phyloP scores from a whole-genome alignment of 2,797 vertebrate species.

The Serranus cabrilla region DNA sequence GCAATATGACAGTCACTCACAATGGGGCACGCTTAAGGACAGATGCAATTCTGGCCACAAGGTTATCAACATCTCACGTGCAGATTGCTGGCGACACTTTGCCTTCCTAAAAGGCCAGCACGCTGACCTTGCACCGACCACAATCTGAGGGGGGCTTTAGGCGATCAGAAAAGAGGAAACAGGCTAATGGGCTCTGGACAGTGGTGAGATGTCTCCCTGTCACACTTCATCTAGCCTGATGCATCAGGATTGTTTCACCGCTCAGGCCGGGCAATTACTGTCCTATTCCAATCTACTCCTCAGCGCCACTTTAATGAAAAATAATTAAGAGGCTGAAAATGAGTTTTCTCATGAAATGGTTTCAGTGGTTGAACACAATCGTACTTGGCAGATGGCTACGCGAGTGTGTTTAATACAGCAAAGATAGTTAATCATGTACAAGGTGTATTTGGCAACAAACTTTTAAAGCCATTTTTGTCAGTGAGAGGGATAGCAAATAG shows the following conservation, averaged over 20 bases:
- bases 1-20: slow-evolving; percentile 65
- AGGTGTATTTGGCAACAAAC: slow-evolving; percentile 91
- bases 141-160: slow-evolving; percentile 87
- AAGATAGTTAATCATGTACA: slow-evolving; percentile 95
- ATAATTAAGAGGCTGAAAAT: slow-evolving; percentile 99
- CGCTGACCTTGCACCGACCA: slow-evolving; percentile 93
- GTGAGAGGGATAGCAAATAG: slow-evolving; percentile 14
- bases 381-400: slow-evolving; percentile 94
- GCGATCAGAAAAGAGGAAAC: slow-evolving; percentile 90
- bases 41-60: slow-evolving; percentile 68
- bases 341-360: slow-evolving; percentile 98
- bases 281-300: slow-evolving; percentile 98
- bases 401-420: slow-evolving; percentile 93
- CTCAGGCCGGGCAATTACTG: slow-evolving; percentile 96
- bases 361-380: slow-evolving; percentile 95
- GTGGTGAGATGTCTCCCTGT: slow-evolving; percentile 95
- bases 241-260: slow-evolving; percentile 91
- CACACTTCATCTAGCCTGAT: slow-evolving; percentile 98
- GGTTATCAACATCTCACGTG: slow-evolving; percentile 86
- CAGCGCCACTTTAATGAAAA: slow-evolving; percentile 96
- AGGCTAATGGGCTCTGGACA: slow-evolving; percentile 93
- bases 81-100: slow-evolving; percentile 83
- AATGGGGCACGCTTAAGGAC: slow-evolving; percentile 65
- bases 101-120: slow-evolving; percentile 85
- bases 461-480: slow-evolving; percentile 87